Percentiles rank a stretch among this genome's conserved stretches.
phyloP scores from a whole-genome alignment of 2,797 vertebrate species.

The Delichon dasypus region DNA sequence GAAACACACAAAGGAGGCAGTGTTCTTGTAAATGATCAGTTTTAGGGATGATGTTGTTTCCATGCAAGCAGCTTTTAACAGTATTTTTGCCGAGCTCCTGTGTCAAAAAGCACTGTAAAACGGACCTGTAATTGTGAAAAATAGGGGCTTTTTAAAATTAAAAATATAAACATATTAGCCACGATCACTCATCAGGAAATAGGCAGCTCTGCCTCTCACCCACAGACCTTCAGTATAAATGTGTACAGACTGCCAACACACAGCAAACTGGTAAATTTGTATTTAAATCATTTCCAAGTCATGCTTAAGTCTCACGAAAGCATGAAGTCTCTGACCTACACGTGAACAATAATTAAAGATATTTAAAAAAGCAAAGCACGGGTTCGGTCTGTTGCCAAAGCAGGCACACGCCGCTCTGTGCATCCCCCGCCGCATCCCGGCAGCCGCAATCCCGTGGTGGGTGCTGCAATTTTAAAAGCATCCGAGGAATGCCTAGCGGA shows the following conservation, averaged over 20 bases:
- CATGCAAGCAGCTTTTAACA: background rate
- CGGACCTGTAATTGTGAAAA: background rate
- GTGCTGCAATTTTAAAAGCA: background rate
- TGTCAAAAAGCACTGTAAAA: background rate
- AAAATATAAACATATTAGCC: background rate
- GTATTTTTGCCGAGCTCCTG: background rate
- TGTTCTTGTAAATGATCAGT: accelerated
- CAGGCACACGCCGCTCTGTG: accelerated
- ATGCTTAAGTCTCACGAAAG: background rate
- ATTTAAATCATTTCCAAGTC: background rate
- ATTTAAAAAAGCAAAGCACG: background rate
- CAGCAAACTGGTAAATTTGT: accelerated
- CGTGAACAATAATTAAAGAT: background rate
- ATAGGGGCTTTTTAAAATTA: accelerated
- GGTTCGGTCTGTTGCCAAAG: accelerated
- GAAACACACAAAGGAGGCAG: background rate
- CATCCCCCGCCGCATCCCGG: background rate
- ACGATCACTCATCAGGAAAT: accelerated
- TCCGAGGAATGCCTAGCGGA: constrained; percentile 15
- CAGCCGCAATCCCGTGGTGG: background rate
- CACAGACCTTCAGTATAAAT: too few species aligned
- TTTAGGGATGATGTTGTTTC: background rate
- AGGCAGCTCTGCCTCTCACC: background rate
- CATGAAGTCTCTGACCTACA: background rate
- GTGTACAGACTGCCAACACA: too few species aligned